Percentiles rank a stretch among this genome's conserved stretches.
These are phyloP conservation scores for Pachydiplax longipennis DNA, from an alignment of 2,888 invertebrate genomes.

Conservation along the genomic window DNA sequence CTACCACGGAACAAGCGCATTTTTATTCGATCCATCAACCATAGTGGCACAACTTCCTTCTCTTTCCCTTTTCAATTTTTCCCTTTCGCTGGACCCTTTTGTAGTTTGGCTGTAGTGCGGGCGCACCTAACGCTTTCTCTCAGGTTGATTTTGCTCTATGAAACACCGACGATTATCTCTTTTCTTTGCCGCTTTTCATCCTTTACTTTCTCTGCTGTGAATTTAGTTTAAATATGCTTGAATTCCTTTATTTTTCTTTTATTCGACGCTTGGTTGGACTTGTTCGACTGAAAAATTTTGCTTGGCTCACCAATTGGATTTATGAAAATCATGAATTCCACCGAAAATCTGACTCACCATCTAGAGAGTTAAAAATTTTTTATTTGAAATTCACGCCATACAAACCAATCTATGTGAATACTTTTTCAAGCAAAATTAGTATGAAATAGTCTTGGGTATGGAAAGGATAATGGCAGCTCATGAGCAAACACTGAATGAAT, in stretches of 20 bases:
- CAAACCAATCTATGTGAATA: no score
- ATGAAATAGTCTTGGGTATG: no score
- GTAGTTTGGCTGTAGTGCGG: background rate
- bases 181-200: background rate
- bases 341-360: no score
- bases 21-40: conserved; percentile 27
- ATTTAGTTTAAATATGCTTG: background rate
- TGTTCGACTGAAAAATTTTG: background rate
- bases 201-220: background rate
- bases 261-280: background rate
- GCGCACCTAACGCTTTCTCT: background rate
- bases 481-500: no score
- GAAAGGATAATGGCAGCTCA: no score
- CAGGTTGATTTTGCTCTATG: background rate
- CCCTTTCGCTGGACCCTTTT: background rate
- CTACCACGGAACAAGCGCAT: conserved; percentile 1
- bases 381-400: no score
- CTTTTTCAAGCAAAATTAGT: no score
- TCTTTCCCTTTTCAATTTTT: background rate
- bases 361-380: no score
- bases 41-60: background rate
- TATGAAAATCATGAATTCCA: background rate
- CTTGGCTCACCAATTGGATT: background rate
- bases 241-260: background rate
- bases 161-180: background rate